These are phyloP conservation scores for Plodia interpunctella DNA, from an alignment of 1,140 invertebrate species.

Conservation along the genomic window DNA sequence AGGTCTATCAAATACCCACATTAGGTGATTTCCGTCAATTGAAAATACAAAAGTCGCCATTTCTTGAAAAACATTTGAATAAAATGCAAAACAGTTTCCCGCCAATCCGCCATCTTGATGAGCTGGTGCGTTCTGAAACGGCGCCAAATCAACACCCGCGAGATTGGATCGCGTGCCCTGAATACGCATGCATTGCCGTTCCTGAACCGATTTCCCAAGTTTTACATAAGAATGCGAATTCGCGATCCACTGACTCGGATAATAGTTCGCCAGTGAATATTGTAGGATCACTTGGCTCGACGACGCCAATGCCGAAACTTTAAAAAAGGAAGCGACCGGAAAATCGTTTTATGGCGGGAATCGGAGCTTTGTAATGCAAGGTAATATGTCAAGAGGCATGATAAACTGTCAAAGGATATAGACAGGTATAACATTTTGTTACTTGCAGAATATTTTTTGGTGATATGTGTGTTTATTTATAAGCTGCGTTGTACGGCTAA, in stretches of 20 bases:
- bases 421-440: constrained; percentile 4
- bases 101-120: constrained; percentile 43
- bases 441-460: constrained; percentile 1
- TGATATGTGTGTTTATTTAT: neutral
- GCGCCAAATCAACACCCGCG: constrained; percentile 47
- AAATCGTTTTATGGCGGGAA: constrained; percentile 39
- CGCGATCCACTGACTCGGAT: constrained; percentile 53
- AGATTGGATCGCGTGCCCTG: constrained; percentile 57
- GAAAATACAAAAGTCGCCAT: neutral
- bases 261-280: constrained; percentile 55
- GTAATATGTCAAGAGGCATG: constrained; percentile 33
- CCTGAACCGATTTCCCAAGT: constrained; percentile 29
- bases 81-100: constrained; percentile 23
- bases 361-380: constrained; percentile 23
- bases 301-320: constrained; percentile 19
- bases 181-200: constrained; percentile 43
- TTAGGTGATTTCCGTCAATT: no score
- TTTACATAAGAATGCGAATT: constrained; percentile 66
- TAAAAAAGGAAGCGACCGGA: constrained; percentile 44
- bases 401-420: constrained; percentile 10
- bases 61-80: neutral
- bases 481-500: neutral
- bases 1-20: no score
- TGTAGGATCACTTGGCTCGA: constrained; percentile 42
- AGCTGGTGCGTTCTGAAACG: constrained; percentile 39